Evolutionary conservation across 2,888 invertebrate species (phyloP).

Genomic region (Clitarchus hookeri): DNA sequence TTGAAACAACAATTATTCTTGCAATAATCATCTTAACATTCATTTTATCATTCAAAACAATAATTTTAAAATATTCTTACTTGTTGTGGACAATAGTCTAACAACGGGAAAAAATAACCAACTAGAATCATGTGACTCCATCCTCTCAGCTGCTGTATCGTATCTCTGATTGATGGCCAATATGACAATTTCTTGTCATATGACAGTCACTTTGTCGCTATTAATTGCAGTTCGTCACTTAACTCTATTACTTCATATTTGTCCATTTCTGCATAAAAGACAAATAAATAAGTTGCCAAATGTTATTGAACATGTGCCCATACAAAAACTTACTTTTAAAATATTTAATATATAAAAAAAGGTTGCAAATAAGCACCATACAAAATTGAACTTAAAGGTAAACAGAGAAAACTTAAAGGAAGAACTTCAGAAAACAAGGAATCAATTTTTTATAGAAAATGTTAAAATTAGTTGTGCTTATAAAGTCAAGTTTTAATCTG

Average conservation of each 20-base stretch:
- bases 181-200: not conserved
- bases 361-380: not conserved
- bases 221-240: not conserved
- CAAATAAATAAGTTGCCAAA: not conserved
- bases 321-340: not conserved
- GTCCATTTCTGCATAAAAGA: not conserved
- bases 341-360: not conserved
- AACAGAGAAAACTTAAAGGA: not conserved
- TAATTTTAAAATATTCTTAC: not conserved
- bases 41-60: not conserved
- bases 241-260: not conserved
- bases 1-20: not conserved
- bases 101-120: not conserved
- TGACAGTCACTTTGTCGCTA: not conserved
- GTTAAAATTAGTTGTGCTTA: not conserved
- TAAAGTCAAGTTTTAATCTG: not conserved
- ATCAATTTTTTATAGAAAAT: not conserved
- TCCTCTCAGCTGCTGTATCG: slow-evolving; percentile 15
- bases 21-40: not conserved
- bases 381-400: not conserved
- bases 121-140: not conserved
- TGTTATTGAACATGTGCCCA: not conserved
- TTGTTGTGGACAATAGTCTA: not conserved
- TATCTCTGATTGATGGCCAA: slow-evolving; percentile 1
- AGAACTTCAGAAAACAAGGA: not conserved